Conservation (phyloP, 2,888 invertebrate species). For the Psylliodes chrysocephalus region DNA sequence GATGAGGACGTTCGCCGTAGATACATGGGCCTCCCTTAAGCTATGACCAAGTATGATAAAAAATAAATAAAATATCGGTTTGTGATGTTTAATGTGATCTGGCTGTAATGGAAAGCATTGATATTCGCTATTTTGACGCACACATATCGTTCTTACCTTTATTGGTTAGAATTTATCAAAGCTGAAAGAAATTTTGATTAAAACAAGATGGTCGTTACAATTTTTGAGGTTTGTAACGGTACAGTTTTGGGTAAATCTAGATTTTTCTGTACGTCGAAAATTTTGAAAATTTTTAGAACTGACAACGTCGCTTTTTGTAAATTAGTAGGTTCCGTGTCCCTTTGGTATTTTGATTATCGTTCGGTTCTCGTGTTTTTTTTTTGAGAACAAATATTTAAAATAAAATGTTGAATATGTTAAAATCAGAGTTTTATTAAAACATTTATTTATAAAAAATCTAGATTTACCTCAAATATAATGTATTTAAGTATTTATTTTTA, state of each 20-base stretch:
- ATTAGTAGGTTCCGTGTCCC: too few species aligned
- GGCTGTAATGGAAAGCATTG: slow-evolving; percentile 44
- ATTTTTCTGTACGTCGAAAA: too few species aligned
- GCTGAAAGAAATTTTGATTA: slow-evolving; percentile 39
- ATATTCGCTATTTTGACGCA: slow-evolving; percentile 38
- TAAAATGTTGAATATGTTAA: too few species aligned
- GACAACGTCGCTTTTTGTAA: too few species aligned
- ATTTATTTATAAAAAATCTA: too few species aligned
- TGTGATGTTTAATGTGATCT: slow-evolving; percentile 34
- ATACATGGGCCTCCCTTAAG: slow-evolving; percentile 55
- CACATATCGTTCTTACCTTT: slow-evolving; percentile 43
- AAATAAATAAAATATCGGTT: slow-evolving; percentile 33
- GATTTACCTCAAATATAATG: too few species aligned
- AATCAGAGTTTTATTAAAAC: too few species aligned
- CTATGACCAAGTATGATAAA: slow-evolving; percentile 36
- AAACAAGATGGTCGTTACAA: not conserved
- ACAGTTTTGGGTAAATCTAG: not conserved
- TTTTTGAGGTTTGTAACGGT: not conserved
- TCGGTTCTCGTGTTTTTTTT: too few species aligned
- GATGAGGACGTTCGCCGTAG: slow-evolving; percentile 20
- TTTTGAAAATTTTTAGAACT: too few species aligned
- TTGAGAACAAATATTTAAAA: too few species aligned
- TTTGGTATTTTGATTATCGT: too few species aligned
- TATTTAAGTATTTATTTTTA: too few species aligned
- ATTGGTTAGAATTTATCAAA: slow-evolving; percentile 24